Base-by-base conservation (phyloP, 2,888 invertebrate species). In the Fragum sueziense region DNA sequence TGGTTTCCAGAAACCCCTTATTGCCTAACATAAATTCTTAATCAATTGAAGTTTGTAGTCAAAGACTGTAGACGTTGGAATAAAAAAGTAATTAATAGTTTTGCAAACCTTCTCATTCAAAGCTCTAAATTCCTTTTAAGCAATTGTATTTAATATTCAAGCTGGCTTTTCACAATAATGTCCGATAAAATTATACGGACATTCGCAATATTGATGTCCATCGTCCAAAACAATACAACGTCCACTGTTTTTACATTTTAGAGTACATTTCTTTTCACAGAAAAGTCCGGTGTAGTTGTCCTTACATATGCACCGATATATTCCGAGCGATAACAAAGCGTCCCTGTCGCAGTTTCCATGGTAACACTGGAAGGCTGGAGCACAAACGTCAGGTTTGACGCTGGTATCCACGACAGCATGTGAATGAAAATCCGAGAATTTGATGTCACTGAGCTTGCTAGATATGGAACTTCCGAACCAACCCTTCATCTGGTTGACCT, bases 341-440 rank as follows among this genome's bases (percentile, higher is more conserved):
- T 80, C 59, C 51, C 80, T 59, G 31, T 84, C 80, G 52, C 84
- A 84, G 4, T 65, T 70, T 34, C 84, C 84, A 59, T 84, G 84
- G 41, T 82, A 82, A 70, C 84, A 84, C 74, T 84, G 74, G 37
- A 84, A 84, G 9, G 82, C 82, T 0, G 84, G 84, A 4, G 82
- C 84, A 71, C 84, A 84, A 1, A 82, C 37, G 29, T 82, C 84
- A 9, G 84, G 84, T 27, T 76, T 70, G 9, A 82, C 78, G 57
- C 73, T 78, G 17, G 68, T 84, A 65, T 84, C 82, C 9, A 82
- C 70, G n/a, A 78, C 78, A 6, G 84, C 84, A 37, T 84, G 84
- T 6, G 84, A 80, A 47, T 76, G 81, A 27, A 81, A 81, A 20
- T 81, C 72, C 9, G 76, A 68, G 33, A 82, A 82, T 51, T 70